Conservation (phyloP, 2,797 vertebrate genomes). For the Sebastiscus albofasciatus region DNA sequence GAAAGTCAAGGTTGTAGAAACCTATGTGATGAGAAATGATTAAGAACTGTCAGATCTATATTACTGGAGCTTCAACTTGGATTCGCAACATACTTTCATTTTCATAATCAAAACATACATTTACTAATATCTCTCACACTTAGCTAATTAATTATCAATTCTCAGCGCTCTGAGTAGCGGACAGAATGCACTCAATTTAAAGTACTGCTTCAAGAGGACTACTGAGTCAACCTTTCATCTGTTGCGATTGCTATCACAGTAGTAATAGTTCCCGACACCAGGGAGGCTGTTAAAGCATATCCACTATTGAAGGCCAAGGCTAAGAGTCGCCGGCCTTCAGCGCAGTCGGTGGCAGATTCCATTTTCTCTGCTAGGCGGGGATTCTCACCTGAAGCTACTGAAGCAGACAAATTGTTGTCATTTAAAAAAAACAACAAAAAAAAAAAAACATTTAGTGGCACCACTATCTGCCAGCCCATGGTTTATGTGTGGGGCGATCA, state of each 20-base stretch:
- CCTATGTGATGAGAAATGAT: neutral
- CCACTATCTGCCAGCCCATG: slow-evolving; percentile 43
- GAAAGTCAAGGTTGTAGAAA: neutral
- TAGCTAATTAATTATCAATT: neutral
- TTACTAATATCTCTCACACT: neutral
- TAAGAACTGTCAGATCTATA: neutral
- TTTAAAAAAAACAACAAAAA: slow-evolving; percentile 35
- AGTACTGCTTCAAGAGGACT: neutral
- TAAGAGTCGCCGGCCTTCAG: slow-evolving; percentile 44
- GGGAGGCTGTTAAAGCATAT: slow-evolving; percentile 48
- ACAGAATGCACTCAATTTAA: neutral
- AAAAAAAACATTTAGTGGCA: slow-evolving; percentile 39
- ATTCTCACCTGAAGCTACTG: slow-evolving; percentile 68
- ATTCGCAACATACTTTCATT: neutral
- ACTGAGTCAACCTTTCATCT: slow-evolving; percentile 27
- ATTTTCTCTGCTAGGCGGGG: slow-evolving; percentile 69
- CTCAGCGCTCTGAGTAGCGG: neutral
- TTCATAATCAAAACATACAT: neutral
- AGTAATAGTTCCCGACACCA: slow-evolving; percentile 6
- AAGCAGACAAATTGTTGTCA: slow-evolving; percentile 55
- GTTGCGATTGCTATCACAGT: slow-evolving; percentile 19
- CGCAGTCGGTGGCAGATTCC: slow-evolving; percentile 63
- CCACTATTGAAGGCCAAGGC: slow-evolving; percentile 42
- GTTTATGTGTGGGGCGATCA: slow-evolving; percentile 44
- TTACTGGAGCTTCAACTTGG: neutral